A percentile compares a stretch with the other conserved stretches of the same genome.
phyloP scores from a whole-genome alignment of 2,797 vertebrate genomes.

The Prionace glauca region DNA sequence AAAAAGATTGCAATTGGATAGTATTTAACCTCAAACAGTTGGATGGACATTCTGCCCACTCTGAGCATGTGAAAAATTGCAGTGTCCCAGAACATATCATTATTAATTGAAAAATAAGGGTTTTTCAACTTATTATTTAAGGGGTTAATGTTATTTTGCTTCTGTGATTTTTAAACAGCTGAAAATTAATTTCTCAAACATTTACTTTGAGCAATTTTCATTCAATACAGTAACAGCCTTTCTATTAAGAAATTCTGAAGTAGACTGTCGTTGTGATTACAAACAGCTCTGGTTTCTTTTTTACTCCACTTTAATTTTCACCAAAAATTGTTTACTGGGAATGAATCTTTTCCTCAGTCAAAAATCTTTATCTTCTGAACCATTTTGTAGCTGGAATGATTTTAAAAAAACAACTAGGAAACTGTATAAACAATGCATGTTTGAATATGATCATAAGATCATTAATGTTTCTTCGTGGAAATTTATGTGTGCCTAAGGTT shows the following conservation, averaged over 20 bases:
- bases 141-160: not conserved
- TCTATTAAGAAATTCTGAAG: not conserved
- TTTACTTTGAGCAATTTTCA: not conserved
- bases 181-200: not conserved
- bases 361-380: not conserved
- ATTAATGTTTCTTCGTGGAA: not conserved
- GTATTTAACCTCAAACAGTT: not conserved
- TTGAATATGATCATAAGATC: not conserved
- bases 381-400: not conserved
- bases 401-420: not conserved
- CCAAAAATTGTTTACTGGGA: not conserved
- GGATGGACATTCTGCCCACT: not conserved
- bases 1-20: not conserved
- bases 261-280: not conserved
- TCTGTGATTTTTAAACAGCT: not conserved
- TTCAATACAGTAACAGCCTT: not conserved
- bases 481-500: not conserved
- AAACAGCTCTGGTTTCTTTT: not conserved
- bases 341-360: not conserved
- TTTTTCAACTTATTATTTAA: not conserved
- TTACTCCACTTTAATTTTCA: not conserved
- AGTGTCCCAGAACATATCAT: not conserved
- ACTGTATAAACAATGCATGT: not conserved
- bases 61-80: not conserved
- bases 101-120: not conserved